Conservation (phyloP, 2,797 vertebrate genomes). For the Gymnodraco acuticeps region DNA sequence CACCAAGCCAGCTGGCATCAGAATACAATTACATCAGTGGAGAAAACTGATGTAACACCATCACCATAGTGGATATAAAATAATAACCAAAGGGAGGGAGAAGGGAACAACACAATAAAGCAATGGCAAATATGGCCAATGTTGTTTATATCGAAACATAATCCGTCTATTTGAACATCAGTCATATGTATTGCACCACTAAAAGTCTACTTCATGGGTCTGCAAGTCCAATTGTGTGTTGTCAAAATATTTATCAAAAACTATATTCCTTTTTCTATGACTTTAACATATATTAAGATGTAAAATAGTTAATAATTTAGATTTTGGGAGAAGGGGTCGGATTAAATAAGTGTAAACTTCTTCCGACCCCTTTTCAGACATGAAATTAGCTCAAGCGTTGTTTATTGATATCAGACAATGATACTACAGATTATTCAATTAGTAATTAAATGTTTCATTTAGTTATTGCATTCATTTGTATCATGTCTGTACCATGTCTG, state of each 20-base stretch:
- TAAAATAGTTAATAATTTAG: no score
- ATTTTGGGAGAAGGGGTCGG: no score
- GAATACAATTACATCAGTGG: slow-evolving; percentile 34
- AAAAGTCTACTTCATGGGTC: neutral
- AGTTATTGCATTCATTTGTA: no score
- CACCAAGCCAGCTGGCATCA: slow-evolving; percentile 27
- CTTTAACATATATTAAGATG: no score
- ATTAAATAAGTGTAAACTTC: no score
- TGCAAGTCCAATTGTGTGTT: neutral
- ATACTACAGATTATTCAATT: no score
- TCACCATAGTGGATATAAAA: slow-evolving; percentile 20
- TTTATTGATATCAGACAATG: no score
- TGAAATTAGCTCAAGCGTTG: no score
- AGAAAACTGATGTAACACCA: slow-evolving; percentile 28
- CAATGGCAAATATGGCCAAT: neutral
- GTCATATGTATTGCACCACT: neutral
- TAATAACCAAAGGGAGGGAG: slow-evolving; percentile 7
- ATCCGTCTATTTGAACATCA: neutral
- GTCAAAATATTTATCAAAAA: neutral
- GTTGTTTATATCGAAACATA: slow-evolving; percentile 6
- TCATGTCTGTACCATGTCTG: no score
- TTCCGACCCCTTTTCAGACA: no score
- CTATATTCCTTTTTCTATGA: neutral
- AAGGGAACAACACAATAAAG: neutral
- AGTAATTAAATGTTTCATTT: no score